Conservation (phyloP, 2,113 vertebrate genomes). For the Oreochromis aureus region DNA sequence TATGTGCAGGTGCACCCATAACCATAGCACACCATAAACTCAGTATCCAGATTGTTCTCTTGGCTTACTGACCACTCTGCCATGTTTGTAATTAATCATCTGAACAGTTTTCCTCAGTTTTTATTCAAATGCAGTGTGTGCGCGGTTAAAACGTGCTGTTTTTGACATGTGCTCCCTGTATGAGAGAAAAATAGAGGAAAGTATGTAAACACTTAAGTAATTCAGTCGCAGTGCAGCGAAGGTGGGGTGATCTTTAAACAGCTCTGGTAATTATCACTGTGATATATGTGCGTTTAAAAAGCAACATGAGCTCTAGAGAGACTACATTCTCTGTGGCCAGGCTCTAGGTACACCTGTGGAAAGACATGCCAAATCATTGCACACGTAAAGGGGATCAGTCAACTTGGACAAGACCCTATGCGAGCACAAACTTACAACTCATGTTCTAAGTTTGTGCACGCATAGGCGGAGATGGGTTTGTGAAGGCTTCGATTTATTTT, state of each 20-base stretch:
- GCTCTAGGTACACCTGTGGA: not conserved
- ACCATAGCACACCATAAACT: not conserved
- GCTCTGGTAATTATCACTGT: constrained; percentile 2
- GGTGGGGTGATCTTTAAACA: not conserved
- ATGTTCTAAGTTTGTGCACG: not conserved
- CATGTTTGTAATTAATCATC: not conserved
- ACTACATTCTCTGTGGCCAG: not conserved
- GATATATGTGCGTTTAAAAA: not conserved
- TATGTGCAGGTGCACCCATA: not conserved
- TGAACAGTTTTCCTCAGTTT: not conserved
- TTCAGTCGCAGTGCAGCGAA: not conserved
- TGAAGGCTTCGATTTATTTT: not conserved
- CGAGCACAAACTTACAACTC: not conserved
- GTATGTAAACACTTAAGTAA: not conserved
- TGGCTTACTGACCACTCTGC: not conserved
- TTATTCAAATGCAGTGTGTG: not conserved
- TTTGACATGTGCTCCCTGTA: not conserved
- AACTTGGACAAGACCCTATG: not conserved
- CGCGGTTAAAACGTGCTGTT: rapidly evolving
- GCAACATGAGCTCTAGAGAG: not conserved
- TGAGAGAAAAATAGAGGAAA: not conserved
- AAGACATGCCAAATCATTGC: not conserved
- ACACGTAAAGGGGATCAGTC: not conserved
- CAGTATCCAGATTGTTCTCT: not conserved
- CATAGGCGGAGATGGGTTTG: not conserved